Percentiles rank a stretch among this genome's conserved stretches.
Conservation (phyloP, 2,888 invertebrate species). For the Rhogogaster chlorosoma region DNA sequence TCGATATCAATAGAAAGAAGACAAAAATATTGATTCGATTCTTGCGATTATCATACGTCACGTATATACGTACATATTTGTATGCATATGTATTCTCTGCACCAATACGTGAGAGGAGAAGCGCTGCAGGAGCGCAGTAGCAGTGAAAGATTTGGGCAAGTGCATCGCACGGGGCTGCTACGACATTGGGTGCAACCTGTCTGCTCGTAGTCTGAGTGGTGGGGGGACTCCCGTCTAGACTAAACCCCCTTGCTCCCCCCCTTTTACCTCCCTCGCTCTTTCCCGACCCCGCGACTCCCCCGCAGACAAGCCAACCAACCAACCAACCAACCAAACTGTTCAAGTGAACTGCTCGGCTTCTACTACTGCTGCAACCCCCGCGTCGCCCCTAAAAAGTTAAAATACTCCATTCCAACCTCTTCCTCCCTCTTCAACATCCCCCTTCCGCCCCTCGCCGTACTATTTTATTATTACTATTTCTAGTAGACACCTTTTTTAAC, state of each 20-base stretch:
- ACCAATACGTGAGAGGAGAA: not conserved
- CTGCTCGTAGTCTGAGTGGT: slow-evolving; percentile 72
- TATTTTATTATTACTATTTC: slow-evolving; percentile 74
- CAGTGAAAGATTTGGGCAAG: slow-evolving; percentile 41
- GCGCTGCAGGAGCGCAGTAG: not conserved
- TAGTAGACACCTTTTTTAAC: slow-evolving; percentile 65
- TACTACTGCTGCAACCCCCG: slow-evolving; percentile 56
- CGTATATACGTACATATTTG: not conserved
- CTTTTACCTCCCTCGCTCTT: slow-evolving; percentile 48
- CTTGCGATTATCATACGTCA: not conserved
- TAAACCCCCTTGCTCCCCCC: slow-evolving; percentile 63
- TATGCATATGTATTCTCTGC: not conserved
- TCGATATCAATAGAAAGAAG: not conserved
- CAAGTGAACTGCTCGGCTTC: slow-evolving; percentile 72
- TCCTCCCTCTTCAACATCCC: slow-evolving; percentile 52
- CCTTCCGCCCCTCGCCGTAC: slow-evolving; percentile 60
- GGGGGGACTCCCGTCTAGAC: slow-evolving; percentile 74
- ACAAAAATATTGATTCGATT: not conserved
- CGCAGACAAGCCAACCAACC: slow-evolving; percentile 70
- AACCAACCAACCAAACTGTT: slow-evolving; percentile 75
- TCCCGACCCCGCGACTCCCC: slow-evolving; percentile 64
- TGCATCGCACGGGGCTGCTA: slow-evolving; percentile 62
- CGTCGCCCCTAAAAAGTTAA: slow-evolving; percentile 72
- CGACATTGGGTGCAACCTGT: slow-evolving; percentile 75
- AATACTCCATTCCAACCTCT: slow-evolving; percentile 71